Evolutionary conservation across 2,113 vertebrate species (phyloP).

Genomic region (Clarias gariepinus): DNA sequence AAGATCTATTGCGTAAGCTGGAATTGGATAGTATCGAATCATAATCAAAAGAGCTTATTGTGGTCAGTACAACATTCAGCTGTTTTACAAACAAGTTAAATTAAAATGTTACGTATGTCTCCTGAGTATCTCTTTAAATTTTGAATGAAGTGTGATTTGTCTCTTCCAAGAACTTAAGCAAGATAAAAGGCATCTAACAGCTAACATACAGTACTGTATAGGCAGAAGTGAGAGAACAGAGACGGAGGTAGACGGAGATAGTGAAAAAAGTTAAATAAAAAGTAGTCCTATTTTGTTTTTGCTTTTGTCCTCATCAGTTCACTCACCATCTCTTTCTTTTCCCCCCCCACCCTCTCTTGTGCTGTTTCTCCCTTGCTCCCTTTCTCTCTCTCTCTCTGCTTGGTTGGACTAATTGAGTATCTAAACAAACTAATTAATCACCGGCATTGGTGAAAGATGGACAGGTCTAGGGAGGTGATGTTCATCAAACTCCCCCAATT

Average conservation of each 20-base stretch:
- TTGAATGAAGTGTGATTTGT: background rate
- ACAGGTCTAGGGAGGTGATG: conserved; percentile 96
- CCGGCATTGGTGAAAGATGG: conserved; percentile 83
- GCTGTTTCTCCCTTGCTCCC: conserved; percentile 64
- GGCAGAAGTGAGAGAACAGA: conserved; percentile 5
- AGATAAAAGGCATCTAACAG: background rate
- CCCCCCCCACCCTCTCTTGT: conserved; percentile 38
- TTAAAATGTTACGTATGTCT: background rate
- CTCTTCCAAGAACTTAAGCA: background rate
- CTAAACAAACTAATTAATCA: conserved; percentile 99
- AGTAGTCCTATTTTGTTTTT: conserved; percentile 63
- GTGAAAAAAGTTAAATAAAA: conserved; percentile 53
- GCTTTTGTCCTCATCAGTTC: conserved; percentile 70
- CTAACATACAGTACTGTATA: background rate
- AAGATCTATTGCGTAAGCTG: background rate
- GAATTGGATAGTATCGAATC: background rate
- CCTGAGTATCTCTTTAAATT: background rate
- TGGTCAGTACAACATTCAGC: background rate
- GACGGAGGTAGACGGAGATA: background rate
- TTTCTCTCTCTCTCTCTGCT: conserved; percentile 80
- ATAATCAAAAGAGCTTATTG: background rate
- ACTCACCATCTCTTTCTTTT: conserved; percentile 60
- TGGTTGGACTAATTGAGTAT: conserved; percentile 93
- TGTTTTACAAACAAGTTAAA: background rate
- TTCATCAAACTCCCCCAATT: conserved; percentile 89